A percentile compares a stretch with the other conserved stretches of the same genome.
phyloP scores from a whole-genome alignment of 2,797 vertebrate genomes.

The Girardinus metallicus region DNA sequence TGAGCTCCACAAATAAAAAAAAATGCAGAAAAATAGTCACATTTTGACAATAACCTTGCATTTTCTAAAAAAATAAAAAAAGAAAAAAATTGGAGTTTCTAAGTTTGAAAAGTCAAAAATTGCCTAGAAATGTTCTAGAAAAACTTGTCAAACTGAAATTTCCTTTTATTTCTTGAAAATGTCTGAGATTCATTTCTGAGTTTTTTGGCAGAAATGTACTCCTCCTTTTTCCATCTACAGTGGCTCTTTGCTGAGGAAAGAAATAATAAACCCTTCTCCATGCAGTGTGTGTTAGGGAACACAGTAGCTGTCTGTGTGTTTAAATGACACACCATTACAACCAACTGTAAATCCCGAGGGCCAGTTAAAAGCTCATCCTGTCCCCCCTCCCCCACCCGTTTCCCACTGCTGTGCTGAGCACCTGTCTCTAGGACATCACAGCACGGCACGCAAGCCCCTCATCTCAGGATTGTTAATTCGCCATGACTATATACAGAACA shows the following conservation, averaged over 20 bases:
- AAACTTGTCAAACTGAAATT: too few species aligned
- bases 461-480: conserved; percentile 51
- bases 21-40: too few species aligned
- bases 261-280: neutral
- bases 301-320: conserved; percentile 37
- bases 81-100: too few species aligned
- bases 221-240: too few species aligned
- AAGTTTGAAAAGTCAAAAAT: too few species aligned
- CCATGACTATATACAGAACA: conserved; percentile 59
- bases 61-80: too few species aligned
- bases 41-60: too few species aligned
- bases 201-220: too few species aligned
- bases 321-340: conserved; percentile 32
- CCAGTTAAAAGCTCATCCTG: conserved; percentile 7
- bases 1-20: too few species aligned
- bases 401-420: conserved; percentile 49
- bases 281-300: neutral
- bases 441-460: conserved; percentile 24
- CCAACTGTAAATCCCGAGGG: conserved; percentile 22
- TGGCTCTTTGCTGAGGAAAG: neutral
- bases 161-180: too few species aligned
- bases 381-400: conserved; percentile 15
- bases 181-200: too few species aligned
- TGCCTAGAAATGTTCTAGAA: too few species aligned
- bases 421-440: conserved; percentile 62